Base-by-base conservation (phyloP, 2,888 invertebrate species). In the Tachina fera region DNA sequence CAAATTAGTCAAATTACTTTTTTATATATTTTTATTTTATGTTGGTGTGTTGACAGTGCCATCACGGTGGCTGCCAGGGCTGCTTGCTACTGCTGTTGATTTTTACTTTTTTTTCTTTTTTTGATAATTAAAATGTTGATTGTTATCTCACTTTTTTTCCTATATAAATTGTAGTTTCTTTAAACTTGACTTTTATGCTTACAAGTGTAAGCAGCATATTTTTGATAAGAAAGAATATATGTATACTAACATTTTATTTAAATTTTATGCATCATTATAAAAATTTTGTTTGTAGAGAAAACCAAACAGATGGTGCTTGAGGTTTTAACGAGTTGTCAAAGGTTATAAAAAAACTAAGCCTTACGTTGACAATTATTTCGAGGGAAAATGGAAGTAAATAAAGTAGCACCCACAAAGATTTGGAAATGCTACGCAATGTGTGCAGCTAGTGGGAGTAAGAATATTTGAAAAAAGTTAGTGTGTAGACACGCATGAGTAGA, bases 121-220 rank as follows among this genome's bases (percentile, higher is more conserved):
- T n/a, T 75, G 61, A 75, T 79, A 84, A 84, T 80, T 76, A 84
- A 80, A 76, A 65, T 76, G 74, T 80, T 71, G 71, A 84, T 84
- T 70, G 58, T 76, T 71, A 84, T 84, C 74, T 65, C 6, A 0
- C 0, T 31, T 47, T 47, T 31, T 1, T 49, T 49, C n/a, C 61
- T 53, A 9, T 45, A 53, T 80, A 70, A 67, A 76, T 79, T 75
- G 49, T 70, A 51, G 68, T 47, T 70, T 79, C 31, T 49, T 9
- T 65, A 39, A 45, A 60, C 65, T 63, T 19, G n/a, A 51, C 16
- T 79, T 41, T 45, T 75, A 60, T 31, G 49, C 49, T 49, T 22
- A 31, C 65, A 47, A 67, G 65, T 67, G 65, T n/a, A 67, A 67
- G 49, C 65, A 67, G 16, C 31, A 16, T 51, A 49, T 16, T 67